Base-by-base conservation (phyloP, 2,888 invertebrate species). In the Octonoba sinensis region DNA sequence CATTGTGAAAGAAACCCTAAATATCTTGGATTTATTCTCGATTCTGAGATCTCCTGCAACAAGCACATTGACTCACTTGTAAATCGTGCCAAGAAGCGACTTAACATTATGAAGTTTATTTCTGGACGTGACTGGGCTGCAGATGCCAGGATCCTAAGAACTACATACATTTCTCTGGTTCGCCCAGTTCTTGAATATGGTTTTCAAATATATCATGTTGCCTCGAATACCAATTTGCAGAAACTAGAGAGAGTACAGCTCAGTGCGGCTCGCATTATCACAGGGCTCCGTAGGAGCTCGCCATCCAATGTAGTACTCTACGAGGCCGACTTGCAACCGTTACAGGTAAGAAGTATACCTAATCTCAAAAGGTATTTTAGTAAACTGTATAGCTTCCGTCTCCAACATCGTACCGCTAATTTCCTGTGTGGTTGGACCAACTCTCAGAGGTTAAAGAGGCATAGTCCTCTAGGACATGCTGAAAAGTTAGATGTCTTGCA, bases 61-160 rank as follows among this genome's bases (percentile, higher is more conserved):
- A 67, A 8, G 13, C 67, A 67, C n/a, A 11, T 67, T 12, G 67
- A 54, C 8, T 27, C 51, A 27, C 66, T 67, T 67, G 49, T 27
- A 15, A n/a, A 54, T 24, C 51, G 54, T 15, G 22, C 66, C n/a
- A 51, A 27, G 51, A 66, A 51, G 54, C 27, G 66, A 22, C 13
- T 67, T 51, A 16, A 67, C 11, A 49, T 67, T n/a, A n/a, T n/a
- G n/a, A n/a, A n/a, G n/a, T 0, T 27, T 67, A 67, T 27, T 24
- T 67, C 66, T 22, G 51, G 51, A 6, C 57, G 57, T 6, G 57
- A 57, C 15, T 57, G 18, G n/a, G n/a, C n/a, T n/a, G n/a, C n/a
- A n/a, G n/a, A n/a, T n/a, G n/a, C n/a, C n/a, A n/a, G n/a, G n/a
- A n/a, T n/a, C n/a, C n/a, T n/a, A n/a, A n/a, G n/a, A n/a, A n/a